Conservation (phyloP, 1,140 invertebrate genomes). For the Lethrus apterus region DNA sequence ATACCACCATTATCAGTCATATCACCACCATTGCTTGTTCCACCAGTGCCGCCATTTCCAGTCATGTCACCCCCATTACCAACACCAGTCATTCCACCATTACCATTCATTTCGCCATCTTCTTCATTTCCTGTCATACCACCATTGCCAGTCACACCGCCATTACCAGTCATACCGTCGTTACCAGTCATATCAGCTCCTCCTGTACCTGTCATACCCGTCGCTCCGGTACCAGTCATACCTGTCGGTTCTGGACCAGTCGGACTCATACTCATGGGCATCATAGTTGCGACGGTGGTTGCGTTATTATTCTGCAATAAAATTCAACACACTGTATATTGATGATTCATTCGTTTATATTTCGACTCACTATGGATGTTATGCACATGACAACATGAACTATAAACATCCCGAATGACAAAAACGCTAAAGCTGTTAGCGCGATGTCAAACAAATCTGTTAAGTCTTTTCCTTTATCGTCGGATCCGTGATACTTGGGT, state of each 20-base stretch:
- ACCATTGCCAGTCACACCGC: conserved; percentile 3
- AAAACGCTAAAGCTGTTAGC: conserved; percentile 65
- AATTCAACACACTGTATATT: too few species aligned
- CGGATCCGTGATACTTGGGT: conserved; percentile 34
- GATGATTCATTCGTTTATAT: not conserved
- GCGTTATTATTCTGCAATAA: conserved; percentile 18
- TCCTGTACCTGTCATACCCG: not conserved
- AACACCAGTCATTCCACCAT: conserved; percentile 2
- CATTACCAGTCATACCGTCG: not conserved
- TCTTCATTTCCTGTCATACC: not conserved
- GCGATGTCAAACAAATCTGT: conserved; percentile 70
- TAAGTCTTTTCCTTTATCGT: conserved; percentile 52
- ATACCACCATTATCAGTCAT: not conserved
- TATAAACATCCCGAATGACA: conserved; percentile 71
- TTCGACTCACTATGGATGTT: conserved; percentile 47
- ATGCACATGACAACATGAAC: conserved; percentile 68
- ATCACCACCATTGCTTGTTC: conserved; percentile 11
- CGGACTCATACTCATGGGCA: conserved; percentile 28
- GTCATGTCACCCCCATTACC: conserved; percentile 5
- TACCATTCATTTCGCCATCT: conserved; percentile 5
- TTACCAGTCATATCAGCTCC: conserved; percentile 1
- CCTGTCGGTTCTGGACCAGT: conserved; percentile 6
- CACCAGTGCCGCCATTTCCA: conserved; percentile 13
- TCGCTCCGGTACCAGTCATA: conserved; percentile 4
- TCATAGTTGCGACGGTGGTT: conserved; percentile 23